Evolutionary conservation across 2,113 vertebrate species (phyloP).

Genomic region (Periophthalmus modestus): DNA sequence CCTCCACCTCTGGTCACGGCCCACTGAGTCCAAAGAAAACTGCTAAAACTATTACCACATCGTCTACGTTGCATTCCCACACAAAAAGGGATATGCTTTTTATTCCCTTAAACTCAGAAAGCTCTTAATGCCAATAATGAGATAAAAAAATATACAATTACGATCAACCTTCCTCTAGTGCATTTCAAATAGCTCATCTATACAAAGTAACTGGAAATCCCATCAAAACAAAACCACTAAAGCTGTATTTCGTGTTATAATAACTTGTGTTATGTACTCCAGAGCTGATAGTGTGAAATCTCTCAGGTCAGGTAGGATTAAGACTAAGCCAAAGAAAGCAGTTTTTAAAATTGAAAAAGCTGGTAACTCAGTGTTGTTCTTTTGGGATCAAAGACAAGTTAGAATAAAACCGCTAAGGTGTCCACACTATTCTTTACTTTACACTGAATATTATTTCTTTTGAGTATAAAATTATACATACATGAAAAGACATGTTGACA

Average conservation of each 20-base stretch:
- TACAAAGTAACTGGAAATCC: too few species aligned
- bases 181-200: neutral
- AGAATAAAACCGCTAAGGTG: neutral
- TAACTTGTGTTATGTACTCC: constrained; percentile 9
- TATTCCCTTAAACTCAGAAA: constrained; percentile 15
- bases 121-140: neutral
- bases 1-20: constrained; percentile 54
- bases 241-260: constrained; percentile 1
- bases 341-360: constrained; percentile 21
- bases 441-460: neutral
- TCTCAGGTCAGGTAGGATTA: constrained; percentile 18
- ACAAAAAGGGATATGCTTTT: constrained; percentile 2
- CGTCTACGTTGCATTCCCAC: constrained; percentile 45
- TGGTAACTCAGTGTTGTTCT: neutral
- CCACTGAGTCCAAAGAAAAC: constrained; percentile 56
- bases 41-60: constrained; percentile 73
- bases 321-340: constrained; percentile 24
- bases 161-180: neutral
- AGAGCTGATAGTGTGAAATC: constrained; percentile 13
- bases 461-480: neutral
- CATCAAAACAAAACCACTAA: too few species aligned
- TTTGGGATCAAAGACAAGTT: constrained; percentile 14
- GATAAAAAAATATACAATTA: neutral
- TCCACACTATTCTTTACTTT: neutral
- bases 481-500: too few species aligned